These are phyloP conservation scores for Leucopsar rothschildi DNA, from an alignment of 2,113 vertebrate genomes.

Conservation along the genomic window DNA sequence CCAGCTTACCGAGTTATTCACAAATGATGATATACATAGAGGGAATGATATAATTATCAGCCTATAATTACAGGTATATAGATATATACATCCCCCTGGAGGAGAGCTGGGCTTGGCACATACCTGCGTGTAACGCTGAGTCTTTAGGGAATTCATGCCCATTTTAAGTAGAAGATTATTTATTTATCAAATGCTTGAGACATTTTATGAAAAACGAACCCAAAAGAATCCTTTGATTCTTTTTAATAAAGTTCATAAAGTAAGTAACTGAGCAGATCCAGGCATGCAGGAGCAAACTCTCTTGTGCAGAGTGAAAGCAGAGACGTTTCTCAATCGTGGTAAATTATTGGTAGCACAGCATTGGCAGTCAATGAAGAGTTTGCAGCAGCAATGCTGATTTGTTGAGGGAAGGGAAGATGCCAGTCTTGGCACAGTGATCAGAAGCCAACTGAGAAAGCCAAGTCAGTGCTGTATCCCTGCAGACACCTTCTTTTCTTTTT, in stretches of 20 bases:
- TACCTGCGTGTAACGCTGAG: slow-evolving; percentile 32
- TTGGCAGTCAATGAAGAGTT: slow-evolving; percentile 36
- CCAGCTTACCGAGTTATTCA: slow-evolving; percentile 74
- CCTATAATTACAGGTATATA: slow-evolving; percentile 78
- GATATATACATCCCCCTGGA: slow-evolving; percentile 74
- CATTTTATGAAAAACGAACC: slow-evolving; percentile 61
- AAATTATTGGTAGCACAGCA: slow-evolving; percentile 40
- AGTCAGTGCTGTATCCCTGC: background rate
- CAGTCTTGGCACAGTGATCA: slow-evolving; percentile 18
- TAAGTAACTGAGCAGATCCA: slow-evolving; percentile 47
- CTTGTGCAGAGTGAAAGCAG: background rate
- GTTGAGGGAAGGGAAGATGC: slow-evolving; percentile 9
- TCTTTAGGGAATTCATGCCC: slow-evolving; percentile 63
- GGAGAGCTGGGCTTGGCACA: slow-evolving; percentile 69
- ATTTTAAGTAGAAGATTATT: slow-evolving; percentile 40
- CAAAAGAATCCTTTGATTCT: slow-evolving; percentile 61
- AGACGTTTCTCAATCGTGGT: slow-evolving; percentile 22
- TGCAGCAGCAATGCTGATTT: slow-evolving; percentile 31
- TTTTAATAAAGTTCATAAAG: slow-evolving; percentile 32
- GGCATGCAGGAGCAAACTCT: slow-evolving; percentile 55
- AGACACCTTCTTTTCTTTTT: background rate
- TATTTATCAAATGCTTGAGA: slow-evolving; percentile 67
- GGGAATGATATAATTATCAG: slow-evolving; percentile 81
- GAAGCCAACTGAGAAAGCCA: background rate
- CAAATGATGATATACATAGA: slow-evolving; percentile 74